Evolutionary conservation across 1,140 invertebrate species (phyloP).

Genomic region (Muscidifurax raptorellus): DNA sequence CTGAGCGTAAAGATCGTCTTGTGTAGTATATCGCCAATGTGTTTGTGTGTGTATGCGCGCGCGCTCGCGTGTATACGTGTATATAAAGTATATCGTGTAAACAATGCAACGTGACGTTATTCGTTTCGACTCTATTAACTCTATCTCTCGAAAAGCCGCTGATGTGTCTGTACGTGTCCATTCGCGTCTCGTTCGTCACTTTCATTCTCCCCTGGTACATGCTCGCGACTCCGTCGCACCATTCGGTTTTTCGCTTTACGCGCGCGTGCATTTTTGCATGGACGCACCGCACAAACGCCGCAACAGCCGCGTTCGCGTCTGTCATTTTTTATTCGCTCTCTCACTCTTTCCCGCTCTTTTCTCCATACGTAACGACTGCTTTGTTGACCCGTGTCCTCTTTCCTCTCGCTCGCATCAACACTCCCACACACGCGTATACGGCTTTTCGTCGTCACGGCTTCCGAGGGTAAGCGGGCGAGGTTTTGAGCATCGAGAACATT

Average conservation of each 20-base stretch:
- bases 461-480: conserved; percentile 49
- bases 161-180: neutral
- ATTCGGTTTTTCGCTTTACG: conserved; percentile 29
- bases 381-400: conserved; percentile 54
- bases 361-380: conserved; percentile 43
- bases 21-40: neutral
- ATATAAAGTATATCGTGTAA: neutral
- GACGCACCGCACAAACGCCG: conserved; percentile 42
- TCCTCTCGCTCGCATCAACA: conserved; percentile 53
- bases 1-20: neutral
- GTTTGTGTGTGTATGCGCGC: neutral
- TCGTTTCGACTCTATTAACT: neutral
- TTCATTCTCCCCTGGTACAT: neutral
- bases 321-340: conserved; percentile 23
- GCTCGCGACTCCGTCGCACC: neutral
- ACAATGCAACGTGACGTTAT: neutral
- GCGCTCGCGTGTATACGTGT: neutral
- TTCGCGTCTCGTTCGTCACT: neutral
- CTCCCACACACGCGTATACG: conserved; percentile 5
- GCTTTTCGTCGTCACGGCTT: conserved; percentile 27
- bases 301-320: neutral
- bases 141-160: neutral
- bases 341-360: conserved; percentile 41
- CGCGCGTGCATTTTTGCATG: conserved; percentile 37
- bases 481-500: conserved; percentile 12